phyloP scores from a whole-genome alignment of 2,113 vertebrate species.

The Coturnix japonica region DNA sequence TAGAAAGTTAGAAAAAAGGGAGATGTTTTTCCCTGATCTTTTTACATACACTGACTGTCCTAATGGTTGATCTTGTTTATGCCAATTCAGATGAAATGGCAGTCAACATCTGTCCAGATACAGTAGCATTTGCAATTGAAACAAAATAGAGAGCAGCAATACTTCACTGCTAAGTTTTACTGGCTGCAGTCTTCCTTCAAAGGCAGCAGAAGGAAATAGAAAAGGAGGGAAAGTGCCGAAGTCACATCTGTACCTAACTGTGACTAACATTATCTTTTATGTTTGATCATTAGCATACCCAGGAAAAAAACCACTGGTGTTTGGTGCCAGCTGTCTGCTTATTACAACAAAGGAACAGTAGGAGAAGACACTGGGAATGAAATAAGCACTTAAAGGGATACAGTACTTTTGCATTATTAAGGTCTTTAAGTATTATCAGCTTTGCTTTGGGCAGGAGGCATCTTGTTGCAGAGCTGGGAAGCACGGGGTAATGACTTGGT shows the following conservation, averaged over 20 bases:
- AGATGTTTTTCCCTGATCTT: background rate
- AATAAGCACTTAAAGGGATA: background rate
- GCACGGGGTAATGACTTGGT: background rate
- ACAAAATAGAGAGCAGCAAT: background rate
- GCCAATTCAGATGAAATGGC: background rate
- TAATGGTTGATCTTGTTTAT: background rate
- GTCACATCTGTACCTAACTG: slow-evolving; percentile 27
- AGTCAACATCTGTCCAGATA: background rate
- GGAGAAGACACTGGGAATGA: background rate
- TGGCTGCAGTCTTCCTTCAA: slow-evolving; percentile 20
- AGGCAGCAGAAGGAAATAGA: slow-evolving; percentile 19
- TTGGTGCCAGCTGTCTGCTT: slow-evolving; percentile 23
- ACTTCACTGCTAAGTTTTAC: background rate
- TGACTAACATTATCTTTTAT: slow-evolving; percentile 39
- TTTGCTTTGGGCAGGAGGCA: background rate
- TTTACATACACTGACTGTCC: background rate
- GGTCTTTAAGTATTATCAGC: background rate
- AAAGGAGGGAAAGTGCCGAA: slow-evolving; percentile 3
- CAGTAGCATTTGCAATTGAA: background rate
- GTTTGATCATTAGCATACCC: background rate
- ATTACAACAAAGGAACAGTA: background rate
- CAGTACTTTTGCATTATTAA: background rate
- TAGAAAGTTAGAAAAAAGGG: background rate
- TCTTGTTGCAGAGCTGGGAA: background rate
- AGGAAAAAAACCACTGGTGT: background rate